A percentile compares a stretch with the other conserved stretches of the same genome.
Evolutionary conservation across 2,113 vertebrate species (phyloP).

Genomic region (Myodes glareolus): DNA sequence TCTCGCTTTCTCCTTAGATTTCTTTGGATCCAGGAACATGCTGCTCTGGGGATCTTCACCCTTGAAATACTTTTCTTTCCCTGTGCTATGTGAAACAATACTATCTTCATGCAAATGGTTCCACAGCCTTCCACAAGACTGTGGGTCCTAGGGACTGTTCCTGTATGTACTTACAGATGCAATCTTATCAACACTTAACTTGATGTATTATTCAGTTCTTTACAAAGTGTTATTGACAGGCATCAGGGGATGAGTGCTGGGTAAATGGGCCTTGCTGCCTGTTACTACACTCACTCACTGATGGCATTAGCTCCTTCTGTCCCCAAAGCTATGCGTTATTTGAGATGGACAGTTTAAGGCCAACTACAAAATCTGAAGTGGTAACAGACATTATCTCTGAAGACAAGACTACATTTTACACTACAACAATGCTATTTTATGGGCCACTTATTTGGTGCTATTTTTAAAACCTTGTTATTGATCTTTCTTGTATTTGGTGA

Average conservation of each 20-base stretch:
- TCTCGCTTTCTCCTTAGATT: neutral
- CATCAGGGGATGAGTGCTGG: neutral
- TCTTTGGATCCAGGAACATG: neutral
- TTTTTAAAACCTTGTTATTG: slow-evolving; percentile 12
- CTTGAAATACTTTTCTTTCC: neutral
- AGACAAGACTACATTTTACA: neutral
- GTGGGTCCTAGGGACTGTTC: neutral
- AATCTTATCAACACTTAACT: neutral
- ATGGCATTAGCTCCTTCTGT: neutral
- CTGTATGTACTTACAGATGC: neutral
- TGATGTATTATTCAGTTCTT: neutral
- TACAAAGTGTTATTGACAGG: neutral
- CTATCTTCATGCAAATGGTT: neutral
- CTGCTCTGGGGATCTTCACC: neutral
- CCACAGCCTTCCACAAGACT: neutral
- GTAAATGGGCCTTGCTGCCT: neutral
- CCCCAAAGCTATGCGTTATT: neutral
- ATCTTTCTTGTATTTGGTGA: slow-evolving; percentile 25
- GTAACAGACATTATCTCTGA: neutral
- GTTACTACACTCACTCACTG: neutral
- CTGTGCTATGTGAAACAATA: neutral
- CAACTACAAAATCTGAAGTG: neutral
- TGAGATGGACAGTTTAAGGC: neutral
- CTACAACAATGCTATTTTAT: neutral
- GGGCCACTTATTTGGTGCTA: neutral